A percentile compares a stretch with the other conserved stretches of the same genome.
These are phyloP conservation scores for Arenicola marina DNA, from an alignment of 2,888 invertebrate species.

Conservation along the genomic window DNA sequence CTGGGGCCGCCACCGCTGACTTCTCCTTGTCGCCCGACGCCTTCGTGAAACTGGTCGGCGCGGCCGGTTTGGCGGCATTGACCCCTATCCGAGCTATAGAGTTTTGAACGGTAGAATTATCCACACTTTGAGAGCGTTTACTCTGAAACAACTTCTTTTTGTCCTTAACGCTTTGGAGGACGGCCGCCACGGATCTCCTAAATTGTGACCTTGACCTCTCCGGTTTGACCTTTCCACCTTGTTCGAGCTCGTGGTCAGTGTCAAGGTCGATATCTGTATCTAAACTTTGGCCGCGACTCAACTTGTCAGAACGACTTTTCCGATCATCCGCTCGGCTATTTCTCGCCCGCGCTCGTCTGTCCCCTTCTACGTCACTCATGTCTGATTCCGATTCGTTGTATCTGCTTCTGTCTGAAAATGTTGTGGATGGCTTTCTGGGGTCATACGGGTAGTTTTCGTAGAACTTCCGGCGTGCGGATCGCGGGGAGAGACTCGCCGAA, in stretches of 20 bases:
- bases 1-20: neutral
- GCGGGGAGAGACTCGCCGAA: constrained; percentile 26
- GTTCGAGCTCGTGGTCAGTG: neutral
- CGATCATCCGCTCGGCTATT: neutral
- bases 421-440: neutral
- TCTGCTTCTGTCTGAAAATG: too few species aligned
- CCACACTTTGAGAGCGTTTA: constrained; percentile 31
- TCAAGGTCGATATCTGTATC: neutral
- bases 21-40: neutral
- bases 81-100: constrained; percentile 27
- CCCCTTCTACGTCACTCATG: neutral
- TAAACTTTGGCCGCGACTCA: neutral
- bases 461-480: constrained; percentile 27
- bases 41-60: constrained; percentile 19
- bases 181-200: neutral
- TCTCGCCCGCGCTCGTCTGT: neutral
- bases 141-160: constrained; percentile 30
- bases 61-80: constrained; percentile 23
- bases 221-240: neutral
- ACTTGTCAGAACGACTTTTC: neutral
- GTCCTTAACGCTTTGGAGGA: constrained; percentile 32
- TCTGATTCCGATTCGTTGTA: neutral
- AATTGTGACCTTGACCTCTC: neutral
- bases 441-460: constrained; percentile 25
- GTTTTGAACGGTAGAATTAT: constrained; percentile 23